Conservation (phyloP, 2,888 invertebrate genomes). For the Caenorhabditis macrosperma region DNA sequence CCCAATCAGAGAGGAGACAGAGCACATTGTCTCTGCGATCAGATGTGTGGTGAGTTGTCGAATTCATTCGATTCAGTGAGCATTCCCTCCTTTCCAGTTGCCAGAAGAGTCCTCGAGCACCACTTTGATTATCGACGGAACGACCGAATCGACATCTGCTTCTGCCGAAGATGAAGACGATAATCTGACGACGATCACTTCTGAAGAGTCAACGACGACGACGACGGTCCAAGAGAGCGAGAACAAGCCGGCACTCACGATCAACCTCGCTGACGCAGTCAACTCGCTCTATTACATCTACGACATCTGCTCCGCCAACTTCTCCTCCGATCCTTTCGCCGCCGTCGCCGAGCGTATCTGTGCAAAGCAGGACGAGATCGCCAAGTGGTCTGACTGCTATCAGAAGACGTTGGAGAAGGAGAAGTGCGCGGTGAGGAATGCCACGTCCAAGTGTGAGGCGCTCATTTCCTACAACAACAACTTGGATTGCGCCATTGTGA, state of each 20-base stretch:
- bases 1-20: slow-evolving; percentile 74
- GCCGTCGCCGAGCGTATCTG: slow-evolving; percentile 64
- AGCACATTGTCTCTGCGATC: slow-evolving; percentile 70
- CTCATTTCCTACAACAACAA: slow-evolving; percentile 75
- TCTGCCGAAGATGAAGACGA: slow-evolving; percentile 38
- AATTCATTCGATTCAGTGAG: background rate
- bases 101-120: slow-evolving; percentile 31
- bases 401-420: slow-evolving; percentile 68
- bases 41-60: slow-evolving; percentile 54
- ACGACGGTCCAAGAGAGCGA: background rate
- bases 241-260: slow-evolving; percentile 40
- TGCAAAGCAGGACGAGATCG: slow-evolving; percentile 66
- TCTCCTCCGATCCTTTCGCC: slow-evolving; percentile 57
- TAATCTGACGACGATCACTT: slow-evolving; percentile 6
- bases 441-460: slow-evolving; percentile 67
- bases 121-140: slow-evolving; percentile 49
- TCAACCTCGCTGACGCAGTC: slow-evolving; percentile 71
- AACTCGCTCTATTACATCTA: slow-evolving; percentile 69
- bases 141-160: slow-evolving; percentile 45
- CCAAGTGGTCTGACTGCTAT: slow-evolving; percentile 70
- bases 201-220: slow-evolving; percentile 36
- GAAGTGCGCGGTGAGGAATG: slow-evolving; percentile 65
- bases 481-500: slow-evolving; percentile 75
- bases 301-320: slow-evolving; percentile 67
- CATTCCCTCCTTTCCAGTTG: slow-evolving; percentile 14